Conservation (phyloP, 1,140 invertebrate genomes). For the Heliconius hermathena region DNA sequence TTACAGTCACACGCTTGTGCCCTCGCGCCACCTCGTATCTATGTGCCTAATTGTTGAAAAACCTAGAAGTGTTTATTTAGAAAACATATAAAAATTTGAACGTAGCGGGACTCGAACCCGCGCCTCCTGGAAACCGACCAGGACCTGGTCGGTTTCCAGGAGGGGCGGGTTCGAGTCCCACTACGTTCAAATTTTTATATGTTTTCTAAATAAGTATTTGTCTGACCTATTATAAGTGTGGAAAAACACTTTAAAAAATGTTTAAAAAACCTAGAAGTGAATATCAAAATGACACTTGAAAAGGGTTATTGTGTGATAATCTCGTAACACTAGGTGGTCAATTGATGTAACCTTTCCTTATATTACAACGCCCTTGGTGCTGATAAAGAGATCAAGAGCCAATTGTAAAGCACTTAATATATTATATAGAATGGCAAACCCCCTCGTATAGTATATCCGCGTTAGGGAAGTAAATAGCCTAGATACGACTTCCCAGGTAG, state of each 20-base stretch:
- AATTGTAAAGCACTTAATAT: background rate
- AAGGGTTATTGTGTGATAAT: conserved; percentile 17
- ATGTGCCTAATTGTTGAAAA: background rate
- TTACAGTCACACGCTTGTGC: no score
- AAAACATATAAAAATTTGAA: no score
- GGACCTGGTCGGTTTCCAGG: no score
- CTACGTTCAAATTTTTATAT: no score
- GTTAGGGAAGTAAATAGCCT: background rate
- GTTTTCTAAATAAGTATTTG: no score
- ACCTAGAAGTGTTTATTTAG: background rate
- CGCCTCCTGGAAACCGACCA: no score
- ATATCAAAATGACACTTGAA: background rate
- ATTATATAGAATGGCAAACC: background rate
- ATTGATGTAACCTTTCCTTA: conserved; percentile 18
- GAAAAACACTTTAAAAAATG: no score
- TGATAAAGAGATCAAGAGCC: background rate
- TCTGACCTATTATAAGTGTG: no score
- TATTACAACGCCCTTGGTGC: conserved; percentile 15
- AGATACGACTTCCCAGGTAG: background rate
- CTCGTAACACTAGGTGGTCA: conserved; percentile 15
- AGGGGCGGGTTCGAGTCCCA: no score
- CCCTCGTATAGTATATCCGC: background rate
- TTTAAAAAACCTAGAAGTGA: background rate
- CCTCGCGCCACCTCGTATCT: no score
- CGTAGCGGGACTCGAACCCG: no score